These are phyloP conservation scores for Holcopasites calliopsidis DNA, from an alignment of 1,140 invertebrate species.

Conservation along the genomic window DNA sequence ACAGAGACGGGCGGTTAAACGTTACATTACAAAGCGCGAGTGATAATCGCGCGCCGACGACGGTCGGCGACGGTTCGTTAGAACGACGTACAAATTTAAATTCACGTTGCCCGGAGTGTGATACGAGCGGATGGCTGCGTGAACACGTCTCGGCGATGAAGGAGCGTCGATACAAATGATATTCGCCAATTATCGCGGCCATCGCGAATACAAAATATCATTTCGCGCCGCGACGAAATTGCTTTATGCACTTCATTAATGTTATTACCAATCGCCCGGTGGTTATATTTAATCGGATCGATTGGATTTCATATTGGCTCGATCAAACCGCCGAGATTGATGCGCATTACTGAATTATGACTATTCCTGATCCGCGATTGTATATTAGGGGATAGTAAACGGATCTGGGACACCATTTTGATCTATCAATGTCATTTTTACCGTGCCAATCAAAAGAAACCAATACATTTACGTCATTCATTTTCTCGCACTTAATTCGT, in stretches of 20 bases:
- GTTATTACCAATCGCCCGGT: constrained; percentile 35
- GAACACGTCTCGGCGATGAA: constrained; percentile 17
- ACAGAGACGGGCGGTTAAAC: constrained; percentile 20
- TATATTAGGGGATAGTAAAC: too few relatives aligned
- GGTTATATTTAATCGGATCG: constrained; percentile 42
- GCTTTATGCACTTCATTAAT: constrained; percentile 40
- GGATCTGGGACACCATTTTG: too few relatives aligned
- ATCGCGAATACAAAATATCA: constrained; percentile 29
- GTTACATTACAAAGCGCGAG: constrained; percentile 9
- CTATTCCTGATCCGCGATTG: too few relatives aligned
- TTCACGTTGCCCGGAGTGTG: background rate
- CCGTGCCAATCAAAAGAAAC: too few relatives aligned
- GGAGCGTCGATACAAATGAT: constrained; percentile 27
- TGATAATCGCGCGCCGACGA: background rate
- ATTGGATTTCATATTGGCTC: constrained; percentile 7
- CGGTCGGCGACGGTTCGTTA: constrained; percentile 3
- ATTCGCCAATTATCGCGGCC: constrained; percentile 30
- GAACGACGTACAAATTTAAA: constrained; percentile 10
- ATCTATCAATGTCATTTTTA: too few relatives aligned
- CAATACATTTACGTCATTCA: too few relatives aligned
- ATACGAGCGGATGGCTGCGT: background rate
- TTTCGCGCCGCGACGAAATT: constrained; percentile 13
- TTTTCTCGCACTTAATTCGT: too few relatives aligned
- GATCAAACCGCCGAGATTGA: background rate
- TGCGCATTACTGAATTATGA: background rate